Conservation (phyloP, 1,140 invertebrate species). For the Delia radicum region DNA sequence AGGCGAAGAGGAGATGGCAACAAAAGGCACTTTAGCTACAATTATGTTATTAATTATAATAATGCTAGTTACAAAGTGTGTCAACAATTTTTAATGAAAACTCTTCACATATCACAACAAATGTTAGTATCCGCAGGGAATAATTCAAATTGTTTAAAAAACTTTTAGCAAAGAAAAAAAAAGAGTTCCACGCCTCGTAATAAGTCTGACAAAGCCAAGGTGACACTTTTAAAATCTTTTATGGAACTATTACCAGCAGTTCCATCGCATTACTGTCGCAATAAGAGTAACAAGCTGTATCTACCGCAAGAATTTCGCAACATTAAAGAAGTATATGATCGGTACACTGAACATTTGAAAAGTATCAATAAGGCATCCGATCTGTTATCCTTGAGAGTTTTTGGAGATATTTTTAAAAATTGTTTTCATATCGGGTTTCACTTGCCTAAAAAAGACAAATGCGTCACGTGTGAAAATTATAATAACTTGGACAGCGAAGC, state of each 20-base stretch:
- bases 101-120: background rate
- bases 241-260: slow-evolving; percentile 29
- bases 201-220: slow-evolving; percentile 21
- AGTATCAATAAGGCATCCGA: background rate
- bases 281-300: slow-evolving; percentile 27
- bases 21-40: no score
- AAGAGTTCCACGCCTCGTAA: slow-evolving; percentile 16
- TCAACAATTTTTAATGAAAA: no score
- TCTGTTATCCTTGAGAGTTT: slow-evolving; percentile 19
- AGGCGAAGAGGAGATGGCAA: background rate
- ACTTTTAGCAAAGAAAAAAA: slow-evolving; percentile 5
- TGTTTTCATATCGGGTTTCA: slow-evolving; percentile 31
- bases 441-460: slow-evolving; percentile 30
- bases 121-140: background rate
- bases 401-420: slow-evolving; percentile 20
- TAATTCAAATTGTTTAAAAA: slow-evolving; percentile 13
- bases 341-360: slow-evolving; percentile 25
- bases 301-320: slow-evolving; percentile 20
- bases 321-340: background rate
- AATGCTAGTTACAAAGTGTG: no score
- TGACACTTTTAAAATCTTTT: slow-evolving; percentile 8
- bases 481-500: slow-evolving; percentile 23
- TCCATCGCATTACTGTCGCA: slow-evolving; percentile 28
- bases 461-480: slow-evolving; percentile 26
- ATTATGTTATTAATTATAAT: no score